Evolutionary conservation across 1,140 invertebrate species (phyloP), one percentile per base, ranked within the genome.

Genomic region (Drosophila watanabei): DNA sequence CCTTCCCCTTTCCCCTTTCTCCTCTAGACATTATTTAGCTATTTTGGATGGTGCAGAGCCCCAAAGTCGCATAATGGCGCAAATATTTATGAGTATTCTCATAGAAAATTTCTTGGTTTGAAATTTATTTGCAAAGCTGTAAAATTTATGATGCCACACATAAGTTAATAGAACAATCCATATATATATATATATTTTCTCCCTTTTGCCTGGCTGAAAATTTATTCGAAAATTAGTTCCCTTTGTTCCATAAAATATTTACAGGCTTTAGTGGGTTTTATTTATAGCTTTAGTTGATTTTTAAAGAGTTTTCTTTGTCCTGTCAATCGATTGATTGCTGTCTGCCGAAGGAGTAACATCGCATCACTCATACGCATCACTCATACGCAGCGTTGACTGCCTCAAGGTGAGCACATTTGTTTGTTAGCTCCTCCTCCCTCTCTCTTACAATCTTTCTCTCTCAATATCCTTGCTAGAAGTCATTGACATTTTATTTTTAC

Each of bases 1-100:
- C 61, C 45, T 45, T 33, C 18, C 18, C 30, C 24, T 13, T 57
- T 28, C 56, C 39, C 20, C 48, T 16, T 51, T 33, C 6, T 52
- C 4, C 18, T 59, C 39, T 54, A 56, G 46, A 69, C 79, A 88
- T 88, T 88, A 84, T 88, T 89, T 81, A 72, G 78, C 73, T 81
- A 89, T 88, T 88, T 84, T n/a, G n/a, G 80, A 59, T 52, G 68
- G 77, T 77, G 62, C 75, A 59, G 52, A 39, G 60, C 60, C 72
- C 72, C 49, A 75, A 76, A 82, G 70, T 82, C 75, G 80, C 80
- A 87, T 80, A 89, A 88, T 88, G 80, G 80, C 68, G 56, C 69
- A 89, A 80, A 88, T 88, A 88, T 88, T 88, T 88, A 88, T 88
- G 84, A 80, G 85, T 81, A 81, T 88, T 88, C 76, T 84, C 63